Evolutionary conservation across 2,797 vertebrate genomes (phyloP), one percentile per base, ranked within the genome.

Genomic region (Phataginus tricuspis): DNA sequence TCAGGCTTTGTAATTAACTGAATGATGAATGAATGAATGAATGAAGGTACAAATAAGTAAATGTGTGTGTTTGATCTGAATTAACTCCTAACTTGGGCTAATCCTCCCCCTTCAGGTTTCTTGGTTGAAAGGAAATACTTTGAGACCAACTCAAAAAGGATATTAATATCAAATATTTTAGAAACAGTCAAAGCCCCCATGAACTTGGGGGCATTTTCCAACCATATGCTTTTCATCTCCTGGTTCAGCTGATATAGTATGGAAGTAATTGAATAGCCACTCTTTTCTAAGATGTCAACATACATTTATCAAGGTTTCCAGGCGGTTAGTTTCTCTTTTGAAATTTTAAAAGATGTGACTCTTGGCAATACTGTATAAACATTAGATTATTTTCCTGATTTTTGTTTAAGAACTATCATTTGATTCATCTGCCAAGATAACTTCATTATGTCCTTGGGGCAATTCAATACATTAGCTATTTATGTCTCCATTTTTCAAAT

Each of bases 161-260:
- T 94, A 96, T 97, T 95, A 97, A 90, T 97, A 97, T 95, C 95
- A 96, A 95, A 94, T 97, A 93, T 90, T 96, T 97, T 78, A 96
- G 90, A 91, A 96, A 96, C 87, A 97, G 86, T 92, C 93, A 93
- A 95, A 92, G 74, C 57, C 87, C 86, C 96, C 55, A 29, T 95
- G 96, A 97, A 97, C 96, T 91, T 91, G 53, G 45, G 90, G 84
- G 78, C 96, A 98, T 94, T 97, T 98, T 96, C 74, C 74, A 96
- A 31, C 95, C 97, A 97, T 96, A 93, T 96, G 96, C 94, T 98
- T 98, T 96, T 97, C 96, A 97, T 97, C 97, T 96, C 86, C 95
- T 85, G 68, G 89, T 91, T 96, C 94, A 94, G 80, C 93, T 96
- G 93, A 95, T 91, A 97, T 0, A 85, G 96, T 91, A 94, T 98